Evolutionary conservation across 1,140 invertebrate genomes (phyloP).

Genomic region (Whitmania pigra): DNA sequence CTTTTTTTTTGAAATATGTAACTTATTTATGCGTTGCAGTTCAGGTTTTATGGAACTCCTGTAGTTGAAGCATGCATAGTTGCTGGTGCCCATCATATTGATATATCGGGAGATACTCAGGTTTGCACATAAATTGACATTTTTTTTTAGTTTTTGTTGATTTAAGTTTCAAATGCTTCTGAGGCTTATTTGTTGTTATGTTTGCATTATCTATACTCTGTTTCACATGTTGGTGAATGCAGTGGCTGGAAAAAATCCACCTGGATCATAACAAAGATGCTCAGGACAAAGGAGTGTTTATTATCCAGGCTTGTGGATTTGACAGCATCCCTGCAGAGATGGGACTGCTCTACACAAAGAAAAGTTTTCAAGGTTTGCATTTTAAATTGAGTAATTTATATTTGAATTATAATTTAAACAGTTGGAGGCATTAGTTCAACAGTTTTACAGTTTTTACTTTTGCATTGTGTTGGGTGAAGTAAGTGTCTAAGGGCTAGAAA

Average conservation of each 20-base stretch:
- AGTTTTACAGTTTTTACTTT: too few relatives aligned
- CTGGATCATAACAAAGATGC: slow-evolving; percentile 64
- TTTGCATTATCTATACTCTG: slow-evolving; percentile 3
- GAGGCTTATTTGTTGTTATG: slow-evolving; percentile 15
- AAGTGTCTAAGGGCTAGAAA: too few relatives aligned
- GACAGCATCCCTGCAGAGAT: slow-evolving; percentile 74
- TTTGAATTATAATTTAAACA: too few relatives aligned
- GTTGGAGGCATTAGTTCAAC: too few relatives aligned
- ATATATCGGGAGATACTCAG: slow-evolving; percentile 76
- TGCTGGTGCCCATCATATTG: slow-evolving; percentile 67
- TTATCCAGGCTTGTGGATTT: slow-evolving; percentile 79
- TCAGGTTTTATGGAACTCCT: slow-evolving; percentile 73
- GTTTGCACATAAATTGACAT: slow-evolving; percentile 34
- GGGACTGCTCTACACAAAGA: slow-evolving; percentile 55
- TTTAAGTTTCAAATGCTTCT: slow-evolving; percentile 15
- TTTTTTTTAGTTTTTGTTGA: neutral
- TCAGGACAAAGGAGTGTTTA: slow-evolving; percentile 60
- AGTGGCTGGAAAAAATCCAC: slow-evolving; percentile 76
- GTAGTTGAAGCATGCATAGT: slow-evolving; percentile 79
- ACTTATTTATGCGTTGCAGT: slow-evolving; percentile 39
- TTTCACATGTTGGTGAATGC: slow-evolving; percentile 23
- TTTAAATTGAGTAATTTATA: neutral
- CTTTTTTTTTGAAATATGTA: neutral
- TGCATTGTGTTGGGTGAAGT: too few relatives aligned
- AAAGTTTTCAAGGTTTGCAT: slow-evolving; percentile 33